Percentiles rank a stretch among this genome's conserved stretches.
phyloP scores from a whole-genome alignment of 2,888 invertebrate genomes.

The Leistus spinibarbis region DNA sequence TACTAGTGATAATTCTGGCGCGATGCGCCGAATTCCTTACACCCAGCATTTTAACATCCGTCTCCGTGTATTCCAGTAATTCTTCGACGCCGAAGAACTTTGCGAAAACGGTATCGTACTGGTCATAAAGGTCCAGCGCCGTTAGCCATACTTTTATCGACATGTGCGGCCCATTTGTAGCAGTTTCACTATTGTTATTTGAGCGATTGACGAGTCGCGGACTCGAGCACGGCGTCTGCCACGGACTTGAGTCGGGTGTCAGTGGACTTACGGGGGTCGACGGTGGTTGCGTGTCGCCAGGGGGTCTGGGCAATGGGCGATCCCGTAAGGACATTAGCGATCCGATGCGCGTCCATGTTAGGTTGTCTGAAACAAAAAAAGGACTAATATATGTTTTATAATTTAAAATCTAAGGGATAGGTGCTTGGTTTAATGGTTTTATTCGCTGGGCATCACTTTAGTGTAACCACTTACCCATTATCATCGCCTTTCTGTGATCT shows the following conservation, averaged over 20 bases:
- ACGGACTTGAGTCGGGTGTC: conserved; percentile 33
- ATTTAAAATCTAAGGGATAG: no score
- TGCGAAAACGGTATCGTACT: conserved; percentile 61
- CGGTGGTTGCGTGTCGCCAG: neutral
- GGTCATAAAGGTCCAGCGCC: conserved; percentile 62
- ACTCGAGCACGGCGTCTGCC: conserved; percentile 34
- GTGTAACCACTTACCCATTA: neutral
- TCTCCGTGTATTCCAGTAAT: conserved; percentile 62
- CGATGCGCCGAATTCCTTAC: conserved; percentile 68
- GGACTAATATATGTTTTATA: no score
- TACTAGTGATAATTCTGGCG: conserved; percentile 67
- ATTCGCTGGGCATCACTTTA: neutral
- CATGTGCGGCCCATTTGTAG: conserved; percentile 57
- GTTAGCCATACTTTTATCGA: conserved; percentile 66
- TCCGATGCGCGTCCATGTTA: conserved; percentile 53
- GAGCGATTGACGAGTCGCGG: neutral
- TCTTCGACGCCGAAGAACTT: conserved; percentile 65
- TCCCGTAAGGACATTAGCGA: conserved; percentile 50
- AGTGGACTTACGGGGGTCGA: neutral
- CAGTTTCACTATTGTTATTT: conserved; percentile 10
- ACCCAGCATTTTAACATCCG: conserved; percentile 65
- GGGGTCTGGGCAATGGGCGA: conserved; percentile 18
- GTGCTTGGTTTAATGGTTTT: no score
- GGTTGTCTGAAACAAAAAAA: conserved; percentile 47
- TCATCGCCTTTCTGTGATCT: neutral